Base-by-base conservation (phyloP, 2,888 invertebrate species). In the Clostera curtula region DNA sequence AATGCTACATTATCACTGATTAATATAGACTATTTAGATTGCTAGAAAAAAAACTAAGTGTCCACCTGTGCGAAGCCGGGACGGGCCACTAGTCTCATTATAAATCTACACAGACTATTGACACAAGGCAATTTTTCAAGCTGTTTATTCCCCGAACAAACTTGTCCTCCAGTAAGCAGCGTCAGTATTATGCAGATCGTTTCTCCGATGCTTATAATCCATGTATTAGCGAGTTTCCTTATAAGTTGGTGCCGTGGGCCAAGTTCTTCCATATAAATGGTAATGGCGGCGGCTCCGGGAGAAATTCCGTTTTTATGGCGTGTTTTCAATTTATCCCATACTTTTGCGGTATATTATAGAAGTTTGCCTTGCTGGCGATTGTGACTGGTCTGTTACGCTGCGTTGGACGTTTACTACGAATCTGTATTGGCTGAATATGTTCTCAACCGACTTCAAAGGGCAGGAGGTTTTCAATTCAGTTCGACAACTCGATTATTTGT, bases 201-300 rank as follows among this genome's bases (percentile, higher is more conserved):
- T 28, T 28, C 35, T 34, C 38, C 40, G 43, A 47, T 40, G 49
- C 40, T 46, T 54, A 43, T 63, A 64, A 66, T 66, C 52, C 49
- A 48, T 53, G 55, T 56, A 58, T 57, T 57, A 62, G 43, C 59
- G 54, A 63, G 63, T 63, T 63, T 49, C 45, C 45, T 46, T 54
- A 43, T 51, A 59, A 64, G 58, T 65, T 56, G 50, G 54, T 54
- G 45, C 47, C 50, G 54, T 35, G 49, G 29, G 29, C 55, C 57
- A 73, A 74, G 63, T 75, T 75, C 59, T 53, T 46, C 73, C 55
- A 75, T 75, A 73, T 73, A 75, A 72, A 75, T 75, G 75, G 62
- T 65, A 75, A 75, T 75, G 65, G 60, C 48, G 54, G 12, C 40
- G 42, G 34, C 31, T 34, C 41, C 26, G 27, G 17, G 25, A 25